Conservation (phyloP, 2,888 invertebrate species). For the Osmoderma eremita region DNA sequence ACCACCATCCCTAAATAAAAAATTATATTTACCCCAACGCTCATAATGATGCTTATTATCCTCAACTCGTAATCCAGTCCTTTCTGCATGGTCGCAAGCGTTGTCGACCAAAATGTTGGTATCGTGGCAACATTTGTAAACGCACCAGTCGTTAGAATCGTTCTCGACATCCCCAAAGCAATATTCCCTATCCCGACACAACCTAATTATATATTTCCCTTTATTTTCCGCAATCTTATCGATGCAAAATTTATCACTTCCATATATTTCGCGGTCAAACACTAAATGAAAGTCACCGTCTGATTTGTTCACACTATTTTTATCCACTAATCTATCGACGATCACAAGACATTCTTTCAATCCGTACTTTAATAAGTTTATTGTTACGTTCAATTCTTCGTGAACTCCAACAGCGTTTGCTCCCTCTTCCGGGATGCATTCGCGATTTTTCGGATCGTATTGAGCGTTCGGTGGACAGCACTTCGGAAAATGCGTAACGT, state of each 20-base stretch:
- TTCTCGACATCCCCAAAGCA: background rate
- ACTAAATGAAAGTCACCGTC: background rate
- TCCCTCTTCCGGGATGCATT: background rate
- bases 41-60: conserved; percentile 1
- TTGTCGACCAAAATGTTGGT: background rate
- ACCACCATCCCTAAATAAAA: too few species aligned
- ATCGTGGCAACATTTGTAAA: conserved; percentile 17
- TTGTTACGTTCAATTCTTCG: background rate
- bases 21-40: conserved; percentile 21
- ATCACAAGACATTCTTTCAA: background rate
- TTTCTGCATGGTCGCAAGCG: background rate
- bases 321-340: conserved; percentile 5
- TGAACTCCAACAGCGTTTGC: background rate
- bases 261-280: background rate
- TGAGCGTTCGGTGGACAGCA: background rate
- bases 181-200: conserved; percentile 17
- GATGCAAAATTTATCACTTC: background rate
- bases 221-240: background rate
- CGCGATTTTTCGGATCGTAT: conserved; percentile 7
- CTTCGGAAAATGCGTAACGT: conserved; percentile 9
- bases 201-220: background rate
- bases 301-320: background rate
- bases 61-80: background rate
- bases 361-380: background rate
- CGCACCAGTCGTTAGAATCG: conserved; percentile 11